Evolutionary conservation across 2,113 vertebrate genomes (phyloP).

Genomic region (Lathamus discolor): DNA sequence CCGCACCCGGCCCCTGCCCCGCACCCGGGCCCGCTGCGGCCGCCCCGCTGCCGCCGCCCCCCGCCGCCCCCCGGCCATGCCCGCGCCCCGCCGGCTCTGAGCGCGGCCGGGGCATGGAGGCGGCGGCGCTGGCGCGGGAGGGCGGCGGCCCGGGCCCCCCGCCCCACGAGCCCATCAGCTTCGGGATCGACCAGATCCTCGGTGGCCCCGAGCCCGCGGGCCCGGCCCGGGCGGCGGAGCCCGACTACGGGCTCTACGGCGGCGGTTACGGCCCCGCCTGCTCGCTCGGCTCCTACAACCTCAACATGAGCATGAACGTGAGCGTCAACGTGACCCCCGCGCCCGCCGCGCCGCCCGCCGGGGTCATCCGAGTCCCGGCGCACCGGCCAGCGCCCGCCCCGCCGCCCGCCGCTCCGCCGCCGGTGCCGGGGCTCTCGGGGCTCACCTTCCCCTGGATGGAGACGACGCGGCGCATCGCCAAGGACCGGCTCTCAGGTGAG

Average conservation of each 20-base stretch:
- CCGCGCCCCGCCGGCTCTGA: too few relatives aligned
- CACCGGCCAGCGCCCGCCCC: constrained; percentile 85
- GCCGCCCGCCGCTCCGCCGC: constrained; percentile 70
- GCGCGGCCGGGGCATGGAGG: constrained; percentile 83
- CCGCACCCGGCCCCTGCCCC: too few relatives aligned
- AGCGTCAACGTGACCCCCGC: constrained; percentile 83
- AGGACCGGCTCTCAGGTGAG: constrained; percentile 93
- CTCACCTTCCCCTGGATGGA: constrained; percentile 97
- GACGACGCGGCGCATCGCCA: constrained; percentile 87
- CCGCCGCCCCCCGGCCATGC: too few relatives aligned
- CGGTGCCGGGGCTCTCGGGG: constrained; percentile 77
- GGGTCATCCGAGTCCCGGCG: constrained; percentile 86
- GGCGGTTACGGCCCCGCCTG: constrained; percentile 85
- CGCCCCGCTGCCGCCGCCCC: too few relatives aligned
- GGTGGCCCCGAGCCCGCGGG: constrained; percentile 92
- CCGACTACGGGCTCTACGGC: constrained; percentile 80
- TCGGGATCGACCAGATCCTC: too few relatives aligned
- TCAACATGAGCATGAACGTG: constrained; percentile 89
- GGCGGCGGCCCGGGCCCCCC: too few relatives aligned
- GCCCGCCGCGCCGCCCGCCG: constrained; percentile 56
- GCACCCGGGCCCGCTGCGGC: too few relatives aligned
- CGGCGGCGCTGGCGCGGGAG: constrained; percentile 80
- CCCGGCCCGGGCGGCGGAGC: constrained; percentile 68
- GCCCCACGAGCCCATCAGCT: constrained; percentile 33
- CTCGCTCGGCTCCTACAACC: constrained; percentile 85